Evolutionary conservation across 2,113 vertebrate genomes (phyloP).

Genomic region (Anser cygnoides): DNA sequence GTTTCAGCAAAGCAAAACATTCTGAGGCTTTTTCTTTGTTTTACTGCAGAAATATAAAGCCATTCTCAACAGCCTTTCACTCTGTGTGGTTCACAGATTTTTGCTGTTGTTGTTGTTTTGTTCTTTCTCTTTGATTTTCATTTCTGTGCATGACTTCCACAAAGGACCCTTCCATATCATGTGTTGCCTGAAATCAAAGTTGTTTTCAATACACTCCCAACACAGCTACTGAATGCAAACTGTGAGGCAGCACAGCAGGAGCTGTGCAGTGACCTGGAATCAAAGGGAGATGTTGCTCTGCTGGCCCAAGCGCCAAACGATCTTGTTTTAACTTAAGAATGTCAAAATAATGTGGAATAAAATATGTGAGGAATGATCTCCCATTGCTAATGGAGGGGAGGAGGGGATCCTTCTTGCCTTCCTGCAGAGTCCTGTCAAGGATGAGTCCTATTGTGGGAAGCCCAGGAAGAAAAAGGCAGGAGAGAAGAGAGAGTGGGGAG

Average conservation of each 20-base stretch:
- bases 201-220: not conserved
- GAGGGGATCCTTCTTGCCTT: not conserved
- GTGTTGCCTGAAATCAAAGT: not conserved
- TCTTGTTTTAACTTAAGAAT: conserved; percentile 64
- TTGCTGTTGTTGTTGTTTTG: not conserved
- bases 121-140: not conserved
- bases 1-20: not conserved
- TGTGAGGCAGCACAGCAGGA: conserved; percentile 5
- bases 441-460: not conserved
- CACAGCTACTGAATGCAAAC: not conserved
- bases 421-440: not conserved
- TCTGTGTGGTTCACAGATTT: not conserved
- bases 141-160: not conserved
- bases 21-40: not conserved
- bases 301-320: not conserved
- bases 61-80: not conserved
- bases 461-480: not conserved
- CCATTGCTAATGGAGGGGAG: not conserved
- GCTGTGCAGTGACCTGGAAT: not conserved
- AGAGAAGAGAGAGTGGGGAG: not conserved
- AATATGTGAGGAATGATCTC: conserved; percentile 33
- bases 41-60: not conserved
- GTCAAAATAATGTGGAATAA: conserved; percentile 62
- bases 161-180: not conserved
- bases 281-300: conserved; percentile 34